Percentiles rank a stretch among this genome's conserved stretches.
Conservation (phyloP, 2,113 vertebrate genomes). For the Chaetodon auriga region DNA sequence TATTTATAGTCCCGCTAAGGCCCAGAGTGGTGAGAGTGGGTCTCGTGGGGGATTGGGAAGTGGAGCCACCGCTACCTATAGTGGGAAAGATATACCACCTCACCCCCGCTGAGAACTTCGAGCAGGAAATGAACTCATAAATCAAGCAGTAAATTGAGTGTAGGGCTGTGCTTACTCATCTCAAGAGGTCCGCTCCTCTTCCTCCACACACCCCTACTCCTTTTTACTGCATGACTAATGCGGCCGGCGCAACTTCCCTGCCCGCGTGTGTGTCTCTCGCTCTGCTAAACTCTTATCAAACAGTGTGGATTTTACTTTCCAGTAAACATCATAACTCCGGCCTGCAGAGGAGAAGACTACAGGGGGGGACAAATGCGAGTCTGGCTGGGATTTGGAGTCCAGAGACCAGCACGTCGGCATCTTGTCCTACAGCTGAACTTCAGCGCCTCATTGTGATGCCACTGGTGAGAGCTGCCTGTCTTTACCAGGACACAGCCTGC, state of each 20-base stretch:
- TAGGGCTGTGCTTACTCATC: conserved; percentile 78
- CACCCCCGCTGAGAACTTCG: conserved; percentile 71
- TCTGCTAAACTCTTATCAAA: conserved; percentile 54
- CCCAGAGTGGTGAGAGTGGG: conserved; percentile 60
- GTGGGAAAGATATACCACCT: conserved; percentile 74
- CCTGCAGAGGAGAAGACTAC: conserved; percentile 33
- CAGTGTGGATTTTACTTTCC: conserved; percentile 54
- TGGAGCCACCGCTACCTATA: conserved; percentile 70
- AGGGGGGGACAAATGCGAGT: neutral
- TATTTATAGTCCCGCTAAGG: conserved; percentile 75
- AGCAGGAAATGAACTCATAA: conserved; percentile 80
- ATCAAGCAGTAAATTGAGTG: conserved; percentile 81
- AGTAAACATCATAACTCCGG: conserved; percentile 37
- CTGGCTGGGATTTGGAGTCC: neutral
- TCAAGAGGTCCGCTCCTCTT: conserved; percentile 78
- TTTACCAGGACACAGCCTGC: conserved; percentile 42
- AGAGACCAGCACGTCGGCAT: conserved; percentile 4
- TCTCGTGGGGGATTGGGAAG: conserved; percentile 71
- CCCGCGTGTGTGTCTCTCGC: neutral
- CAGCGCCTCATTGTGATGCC: conserved; percentile 64
- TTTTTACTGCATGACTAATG: conserved; percentile 75
- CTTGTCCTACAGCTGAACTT: conserved; percentile 69
- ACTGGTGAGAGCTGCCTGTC: conserved; percentile 51
- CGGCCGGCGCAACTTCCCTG: conserved; percentile 51
- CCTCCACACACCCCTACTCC: conserved; percentile 68